phyloP scores from a whole-genome alignment of 2,888 invertebrate species.

The Xestia rhomboidea region DNA sequence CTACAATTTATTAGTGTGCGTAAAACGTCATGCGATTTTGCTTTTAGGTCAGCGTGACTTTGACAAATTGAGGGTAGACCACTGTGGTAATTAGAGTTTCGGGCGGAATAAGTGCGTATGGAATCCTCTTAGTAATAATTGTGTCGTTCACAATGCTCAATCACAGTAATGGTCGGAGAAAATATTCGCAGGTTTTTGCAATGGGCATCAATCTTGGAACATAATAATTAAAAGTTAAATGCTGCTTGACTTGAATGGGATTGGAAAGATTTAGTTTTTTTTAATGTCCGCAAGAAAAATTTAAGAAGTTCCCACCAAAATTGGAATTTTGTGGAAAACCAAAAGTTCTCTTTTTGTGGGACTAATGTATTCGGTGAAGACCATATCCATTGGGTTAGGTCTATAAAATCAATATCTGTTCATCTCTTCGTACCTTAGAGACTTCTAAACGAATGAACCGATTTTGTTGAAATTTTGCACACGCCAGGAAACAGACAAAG shows the following conservation, averaged over 20 bases:
- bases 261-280: not conserved
- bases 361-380: not conserved
- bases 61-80: slow-evolving; percentile 25
- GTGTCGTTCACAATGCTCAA: not conserved
- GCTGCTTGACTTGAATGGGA: not conserved
- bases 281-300: not conserved
- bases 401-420: not conserved
- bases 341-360: not conserved
- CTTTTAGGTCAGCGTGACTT: slow-evolving; percentile 38
- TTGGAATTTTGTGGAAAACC: not conserved
- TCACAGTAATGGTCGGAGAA: not conserved
- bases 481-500: not conserved
- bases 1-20: slow-evolving; percentile 14
- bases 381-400: not conserved
- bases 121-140: not conserved
- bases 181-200: not conserved
- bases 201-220: not conserved
- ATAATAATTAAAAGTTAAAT: not conserved
- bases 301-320: not conserved
- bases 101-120: not conserved
- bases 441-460: not conserved
- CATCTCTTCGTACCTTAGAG: not conserved
- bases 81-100: slow-evolving; percentile 8
- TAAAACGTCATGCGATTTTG: slow-evolving; percentile 7
- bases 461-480: not conserved